Percentiles rank a stretch among this genome's conserved stretches.
These are phyloP conservation scores for Amiota communis DNA, from an alignment of 2,888 invertebrate species.

Conservation along the genomic window DNA sequence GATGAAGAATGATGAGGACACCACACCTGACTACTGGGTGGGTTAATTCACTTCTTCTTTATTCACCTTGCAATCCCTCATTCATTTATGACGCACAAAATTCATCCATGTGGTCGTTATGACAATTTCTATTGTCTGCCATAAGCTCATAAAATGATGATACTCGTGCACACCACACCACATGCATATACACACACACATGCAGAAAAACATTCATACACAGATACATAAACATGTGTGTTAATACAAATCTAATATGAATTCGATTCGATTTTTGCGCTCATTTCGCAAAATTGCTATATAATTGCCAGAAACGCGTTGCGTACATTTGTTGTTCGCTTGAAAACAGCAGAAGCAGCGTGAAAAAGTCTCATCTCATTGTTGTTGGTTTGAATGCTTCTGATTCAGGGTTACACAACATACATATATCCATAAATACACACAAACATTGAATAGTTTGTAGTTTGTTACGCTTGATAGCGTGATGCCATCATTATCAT, in stretches of 20 bases:
- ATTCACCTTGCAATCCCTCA: constrained; percentile 18
- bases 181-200: constrained; percentile 23
- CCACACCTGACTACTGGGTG: constrained; percentile 42
- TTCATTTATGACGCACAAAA: constrained; percentile 37
- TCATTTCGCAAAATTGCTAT: constrained; percentile 64
- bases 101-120: constrained; percentile 67
- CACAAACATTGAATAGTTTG: neutral
- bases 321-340: constrained; percentile 2
- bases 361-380: constrained; percentile 1
- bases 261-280: constrained; percentile 53
- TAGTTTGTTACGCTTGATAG: constrained; percentile 3
- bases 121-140: constrained; percentile 51
- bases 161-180: constrained; percentile 28
- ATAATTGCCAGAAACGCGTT: constrained; percentile 60
- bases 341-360: constrained; percentile 8
- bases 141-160: constrained; percentile 30
- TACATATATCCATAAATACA: neutral
- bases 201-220: neutral
- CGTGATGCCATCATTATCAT: constrained; percentile 1
- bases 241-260: too few relatives aligned
- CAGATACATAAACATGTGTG: constrained; percentile 20
- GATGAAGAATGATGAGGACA: neutral
- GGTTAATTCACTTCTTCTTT: constrained; percentile 21
- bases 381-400: neutral
- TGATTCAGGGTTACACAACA: constrained; percentile 14